These are phyloP conservation scores for Pemphredon lugubris DNA, from an alignment of 2,888 invertebrate species.

Conservation along the genomic window DNA sequence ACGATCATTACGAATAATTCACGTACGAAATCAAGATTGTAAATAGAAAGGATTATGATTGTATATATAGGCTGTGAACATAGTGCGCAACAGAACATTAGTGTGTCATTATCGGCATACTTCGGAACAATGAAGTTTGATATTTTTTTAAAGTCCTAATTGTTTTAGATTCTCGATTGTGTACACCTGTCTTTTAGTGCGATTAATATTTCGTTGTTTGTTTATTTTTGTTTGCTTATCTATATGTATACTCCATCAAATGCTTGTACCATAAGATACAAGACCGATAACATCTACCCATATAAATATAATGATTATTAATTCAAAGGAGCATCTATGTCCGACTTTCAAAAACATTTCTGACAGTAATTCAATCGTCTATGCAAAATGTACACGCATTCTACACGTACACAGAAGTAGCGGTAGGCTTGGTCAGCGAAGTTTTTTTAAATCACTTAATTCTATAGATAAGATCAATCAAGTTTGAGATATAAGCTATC, in stretches of 20 bases:
- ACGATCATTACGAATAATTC: conserved; percentile 38
- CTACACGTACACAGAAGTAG: no score
- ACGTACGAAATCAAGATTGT: conserved; percentile 43
- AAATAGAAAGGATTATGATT: conserved; percentile 47
- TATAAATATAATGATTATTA: conserved; percentile 7
- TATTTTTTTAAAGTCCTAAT: conserved; percentile 36
- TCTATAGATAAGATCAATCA: neutral
- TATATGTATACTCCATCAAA: no score
- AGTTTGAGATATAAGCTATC: neutral
- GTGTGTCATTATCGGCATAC: conserved; percentile 22
- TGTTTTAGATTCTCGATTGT: conserved; percentile 9
- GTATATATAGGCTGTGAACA: conserved; percentile 65
- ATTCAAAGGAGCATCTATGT: conserved; percentile 5
- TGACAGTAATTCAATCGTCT: no score
- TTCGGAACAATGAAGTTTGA: conserved; percentile 19
- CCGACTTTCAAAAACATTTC: neutral
- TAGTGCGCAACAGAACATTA: conserved; percentile 39
- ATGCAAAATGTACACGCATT: no score
- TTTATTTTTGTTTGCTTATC: no score
- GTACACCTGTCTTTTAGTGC: neutral
- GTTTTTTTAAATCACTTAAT: no score
- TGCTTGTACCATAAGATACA: neutral
- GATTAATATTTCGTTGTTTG: neutral
- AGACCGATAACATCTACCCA: neutral
- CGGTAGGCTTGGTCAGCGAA: no score